Evolutionary conservation across 2,888 invertebrate species (phyloP).

Genomic region (Eledone cirrhosa): DNA sequence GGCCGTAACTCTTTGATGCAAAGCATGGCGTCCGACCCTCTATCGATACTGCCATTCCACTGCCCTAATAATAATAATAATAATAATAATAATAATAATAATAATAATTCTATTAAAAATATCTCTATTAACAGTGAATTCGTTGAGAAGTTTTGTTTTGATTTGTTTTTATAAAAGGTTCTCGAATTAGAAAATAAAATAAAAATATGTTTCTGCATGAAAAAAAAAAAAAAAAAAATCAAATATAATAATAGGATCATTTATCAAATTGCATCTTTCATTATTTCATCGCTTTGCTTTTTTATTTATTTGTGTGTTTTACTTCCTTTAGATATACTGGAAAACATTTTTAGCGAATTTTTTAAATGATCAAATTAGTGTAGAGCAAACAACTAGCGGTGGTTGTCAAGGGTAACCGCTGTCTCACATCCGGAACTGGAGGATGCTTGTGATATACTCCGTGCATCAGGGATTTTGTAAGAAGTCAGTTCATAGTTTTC

Average conservation of each 20-base stretch:
- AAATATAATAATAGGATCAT: background rate
- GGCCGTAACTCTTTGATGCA: no score
- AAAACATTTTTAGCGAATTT: no score
- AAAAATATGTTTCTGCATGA: background rate
- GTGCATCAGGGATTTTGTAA: slow-evolving; percentile 16
- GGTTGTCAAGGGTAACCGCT: slow-evolving; percentile 10
- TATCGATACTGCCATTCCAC: no score
- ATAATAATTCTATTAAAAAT: no score
- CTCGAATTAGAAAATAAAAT: no score
- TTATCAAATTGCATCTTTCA: background rate
- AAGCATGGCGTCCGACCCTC: no score
- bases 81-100: no score
- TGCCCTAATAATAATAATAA: no score
- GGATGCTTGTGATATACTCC: slow-evolving; percentile 24
- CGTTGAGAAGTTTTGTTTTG: no score
- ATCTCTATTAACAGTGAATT: no score
- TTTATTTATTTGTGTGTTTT: background rate
- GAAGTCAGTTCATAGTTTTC: slow-evolving; percentile 3
- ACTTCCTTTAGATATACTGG: background rate
- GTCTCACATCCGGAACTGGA: slow-evolving; percentile 20
- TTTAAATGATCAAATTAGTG: background rate
- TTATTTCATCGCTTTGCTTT: background rate
- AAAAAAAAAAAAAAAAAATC: background rate
- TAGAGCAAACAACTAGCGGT: background rate
- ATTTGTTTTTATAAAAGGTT: no score